Evolutionary conservation across 2,113 vertebrate species (phyloP), one percentile per base, ranked within the genome.

Genomic region (Platanista minor): DNA sequence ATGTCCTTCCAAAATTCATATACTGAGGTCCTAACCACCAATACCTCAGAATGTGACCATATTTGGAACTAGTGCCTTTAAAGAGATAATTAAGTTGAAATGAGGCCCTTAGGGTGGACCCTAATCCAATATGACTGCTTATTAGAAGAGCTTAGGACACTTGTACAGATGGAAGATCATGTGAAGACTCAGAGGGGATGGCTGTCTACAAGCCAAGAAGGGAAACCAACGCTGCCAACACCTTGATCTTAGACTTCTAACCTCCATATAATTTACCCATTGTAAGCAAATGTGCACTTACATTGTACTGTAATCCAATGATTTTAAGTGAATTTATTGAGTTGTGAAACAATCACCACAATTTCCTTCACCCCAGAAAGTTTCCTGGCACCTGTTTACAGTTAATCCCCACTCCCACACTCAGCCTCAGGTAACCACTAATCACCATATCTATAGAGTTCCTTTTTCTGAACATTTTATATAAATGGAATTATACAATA

Each of bases 1-100:
- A 46, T 85, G 36, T 85, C 33, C 59, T 75, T 77, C 69, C 31
- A 84, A 95, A 90, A 61, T 39, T 59, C 46, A 14, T 29, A 46
- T 36, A 7, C 25, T 74, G n/a, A 66, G 8, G 43, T 82, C 21
- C 7, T 89, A 90, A 36, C 23, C n/a, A 49, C 67, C 18, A 31
- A 5, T 29, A 36, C 46, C 66, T 83, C 46, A 43, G 29, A 82
- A 74, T 29, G 43, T 72, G 66, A 59, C 33, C 27, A 12, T 81
- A 41, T 49, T 39, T 87, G 64, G 18, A 57, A 57, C 33, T 14
- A 75, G 29, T 46, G 49, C 57, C 39, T 74, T 84, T 57, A 29
- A 71, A 62, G 8, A 81, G 18, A n/a, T n/a, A 49, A 81, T 39
- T 59, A 72, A 72, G 27, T 61, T 29, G 54, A 78, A 86, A 15